Evolutionary conservation across 2,888 invertebrate genomes (phyloP).

Genomic region (Tridacna crocea): DNA sequence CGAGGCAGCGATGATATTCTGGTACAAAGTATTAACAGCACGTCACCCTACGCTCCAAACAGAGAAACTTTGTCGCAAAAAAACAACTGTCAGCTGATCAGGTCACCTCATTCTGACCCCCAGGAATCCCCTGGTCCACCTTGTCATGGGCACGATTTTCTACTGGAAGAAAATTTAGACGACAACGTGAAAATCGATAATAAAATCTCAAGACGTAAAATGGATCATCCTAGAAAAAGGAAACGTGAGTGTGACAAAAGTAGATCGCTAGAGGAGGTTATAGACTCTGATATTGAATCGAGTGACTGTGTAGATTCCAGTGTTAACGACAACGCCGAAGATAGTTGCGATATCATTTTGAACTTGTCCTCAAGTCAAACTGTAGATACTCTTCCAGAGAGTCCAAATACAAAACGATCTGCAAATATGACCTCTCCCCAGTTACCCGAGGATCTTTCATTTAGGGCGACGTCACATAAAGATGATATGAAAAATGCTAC

Average conservation of each 20-base stretch:
- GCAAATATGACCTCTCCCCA: constrained; percentile 29
- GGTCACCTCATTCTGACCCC: background rate
- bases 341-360: constrained; percentile 23
- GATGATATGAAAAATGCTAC: constrained; percentile 7
- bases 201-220: constrained; percentile 82
- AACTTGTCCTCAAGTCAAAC: constrained; percentile 37
- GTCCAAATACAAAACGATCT: constrained; percentile 23
- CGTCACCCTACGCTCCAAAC: background rate
- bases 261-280: background rate
- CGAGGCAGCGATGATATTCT: background rate
- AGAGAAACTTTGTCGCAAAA: background rate
- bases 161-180: constrained; percentile 45
- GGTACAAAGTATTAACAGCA: background rate
- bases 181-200: constrained; percentile 64
- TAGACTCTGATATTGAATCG: background rate
- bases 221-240: constrained; percentile 81
- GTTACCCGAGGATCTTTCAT: constrained; percentile 54
- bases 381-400: constrained; percentile 21
- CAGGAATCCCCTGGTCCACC: background rate
- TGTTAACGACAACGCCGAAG: background rate
- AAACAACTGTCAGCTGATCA: background rate
- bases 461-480: constrained; percentile 35
- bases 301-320: constrained; percentile 1
- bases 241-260: constrained; percentile 68
- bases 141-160: constrained; percentile 31